Evolutionary conservation across 2,113 vertebrate genomes (phyloP), one percentile per base, ranked within the genome.

Genomic region (Menura novaehollandiae): DNA sequence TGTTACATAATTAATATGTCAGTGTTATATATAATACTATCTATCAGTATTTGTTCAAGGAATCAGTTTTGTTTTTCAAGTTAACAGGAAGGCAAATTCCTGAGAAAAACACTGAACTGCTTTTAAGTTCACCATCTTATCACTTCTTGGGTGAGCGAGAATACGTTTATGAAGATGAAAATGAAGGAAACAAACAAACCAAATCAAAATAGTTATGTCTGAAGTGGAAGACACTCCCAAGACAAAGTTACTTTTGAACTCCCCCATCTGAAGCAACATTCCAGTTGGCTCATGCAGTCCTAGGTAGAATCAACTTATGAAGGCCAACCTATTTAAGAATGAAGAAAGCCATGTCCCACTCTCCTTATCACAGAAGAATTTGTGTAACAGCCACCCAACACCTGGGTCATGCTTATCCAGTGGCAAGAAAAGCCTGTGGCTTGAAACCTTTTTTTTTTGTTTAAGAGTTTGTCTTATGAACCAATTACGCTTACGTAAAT

Each of bases 281-380:
- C 24, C 15, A 26, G 49, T 19, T 28, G 43, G 55, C 47, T 69
- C 16, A 11, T 13, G 11, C 26, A 44, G 30, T 43, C 35, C 19
- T 22, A 83, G 2, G 41, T 0, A 80, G n/a, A 33, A 76, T 2
- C 39, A 89, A 7, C 10, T 87, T 32, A 15, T 0, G 1, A 66
- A 73, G 17, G 35, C 18, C 35, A 32, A 81, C 49, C 9, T 12
- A 4, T 3, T 43, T 4, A 52, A 47, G 16, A 75, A 11, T 15
- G 13, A 72, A 58, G n/a, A 80, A 63, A 67, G 32, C 13, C 37
- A 24, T 0, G 8, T 11, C 30, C 32, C 30, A 21, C 66, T 69
- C 33, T 71, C 43, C n/a, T 8, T n/a, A 44, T 19, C 41, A 75
- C 44, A 44, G 46, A 35, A 59, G 20, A 32, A 73, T 37, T 60